These are phyloP conservation scores for Salvelinus alpinus DNA, from an alignment of 2,113 vertebrate species.

Conservation along the genomic window DNA sequence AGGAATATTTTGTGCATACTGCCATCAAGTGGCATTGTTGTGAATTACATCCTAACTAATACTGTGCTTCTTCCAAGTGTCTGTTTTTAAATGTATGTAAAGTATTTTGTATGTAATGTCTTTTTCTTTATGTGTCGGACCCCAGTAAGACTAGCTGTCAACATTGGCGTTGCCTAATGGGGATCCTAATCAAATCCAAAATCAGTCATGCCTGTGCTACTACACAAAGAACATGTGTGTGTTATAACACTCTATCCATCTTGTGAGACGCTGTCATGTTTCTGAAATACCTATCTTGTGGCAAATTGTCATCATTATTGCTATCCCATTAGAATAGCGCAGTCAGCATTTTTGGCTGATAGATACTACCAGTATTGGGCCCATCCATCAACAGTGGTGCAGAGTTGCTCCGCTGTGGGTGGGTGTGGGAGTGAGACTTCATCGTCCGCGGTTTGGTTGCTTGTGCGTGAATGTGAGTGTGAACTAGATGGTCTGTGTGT, in stretches of 20 bases:
- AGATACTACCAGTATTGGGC: not conserved
- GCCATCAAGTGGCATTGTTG: no score
- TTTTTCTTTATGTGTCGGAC: no score
- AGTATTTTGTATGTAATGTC: no score
- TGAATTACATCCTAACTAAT: no score
- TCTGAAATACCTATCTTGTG: not conserved
- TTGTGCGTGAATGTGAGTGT: not conserved
- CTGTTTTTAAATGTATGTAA: no score
- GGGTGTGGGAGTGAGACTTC: not conserved
- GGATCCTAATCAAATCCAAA: no score
- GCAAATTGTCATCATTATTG: slow-evolving; percentile 2
- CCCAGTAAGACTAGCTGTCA: no score
- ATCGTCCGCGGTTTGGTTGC: not conserved
- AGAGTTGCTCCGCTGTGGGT: not conserved
- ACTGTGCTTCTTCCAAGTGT: no score
- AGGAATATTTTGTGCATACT: no score
- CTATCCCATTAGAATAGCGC: not conserved
- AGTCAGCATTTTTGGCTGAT: not conserved
- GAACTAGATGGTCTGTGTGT: not conserved
- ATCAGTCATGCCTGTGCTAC: no score
- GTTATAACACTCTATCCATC: not conserved
- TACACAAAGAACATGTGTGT: not conserved
- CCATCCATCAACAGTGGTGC: not conserved
- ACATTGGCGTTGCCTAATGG: no score
- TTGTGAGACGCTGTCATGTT: not conserved